A percentile compares a stretch with the other conserved stretches of the same genome.
phyloP scores from a whole-genome alignment of 1,140 invertebrate genomes.

The Paralvinella palmiformis region DNA sequence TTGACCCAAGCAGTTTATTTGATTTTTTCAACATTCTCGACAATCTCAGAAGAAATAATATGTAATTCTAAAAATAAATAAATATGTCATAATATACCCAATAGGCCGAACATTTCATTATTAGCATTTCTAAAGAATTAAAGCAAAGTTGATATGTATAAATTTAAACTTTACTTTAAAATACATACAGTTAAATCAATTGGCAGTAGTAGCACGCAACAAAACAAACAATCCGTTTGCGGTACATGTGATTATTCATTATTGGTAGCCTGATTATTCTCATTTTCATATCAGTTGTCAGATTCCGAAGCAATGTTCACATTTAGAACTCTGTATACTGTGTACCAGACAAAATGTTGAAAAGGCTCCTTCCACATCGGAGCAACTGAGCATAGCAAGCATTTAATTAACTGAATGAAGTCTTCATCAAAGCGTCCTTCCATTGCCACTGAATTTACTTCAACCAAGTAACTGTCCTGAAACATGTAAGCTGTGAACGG shows the following conservation, averaged over 20 bases:
- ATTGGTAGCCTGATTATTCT: constrained; percentile 4
- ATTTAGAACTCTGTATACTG: constrained; percentile 1
- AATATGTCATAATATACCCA: constrained; percentile 9
- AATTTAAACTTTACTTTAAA: constrained; percentile 1
- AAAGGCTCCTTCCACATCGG: constrained; percentile 7
- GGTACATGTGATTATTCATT: constrained; percentile 2
- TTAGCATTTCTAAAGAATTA: background rate
- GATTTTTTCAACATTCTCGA: constrained; percentile 1
- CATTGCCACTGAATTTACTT: constrained; percentile 4
- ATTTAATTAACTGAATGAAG: constrained; percentile 4
- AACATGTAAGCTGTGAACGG: constrained; percentile 5
- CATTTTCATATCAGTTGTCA: constrained; percentile 3
- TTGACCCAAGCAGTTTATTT: background rate
- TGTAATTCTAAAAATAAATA: constrained; percentile 2
- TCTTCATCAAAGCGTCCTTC: constrained; percentile 9
- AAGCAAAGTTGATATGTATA: background rate
- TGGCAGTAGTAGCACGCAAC: too few species aligned
- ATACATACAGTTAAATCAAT: background rate
- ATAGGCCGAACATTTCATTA: background rate
- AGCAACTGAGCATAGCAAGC: constrained; percentile 8
- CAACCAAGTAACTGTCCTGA: constrained; percentile 7
- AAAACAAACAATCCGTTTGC: background rate
- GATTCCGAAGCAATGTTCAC: background rate
- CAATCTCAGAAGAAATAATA: background rate
- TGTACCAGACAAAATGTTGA: constrained; percentile 1